Conservation (phyloP, 2,113 vertebrate genomes). For the Peucedramus taeniatus region DNA sequence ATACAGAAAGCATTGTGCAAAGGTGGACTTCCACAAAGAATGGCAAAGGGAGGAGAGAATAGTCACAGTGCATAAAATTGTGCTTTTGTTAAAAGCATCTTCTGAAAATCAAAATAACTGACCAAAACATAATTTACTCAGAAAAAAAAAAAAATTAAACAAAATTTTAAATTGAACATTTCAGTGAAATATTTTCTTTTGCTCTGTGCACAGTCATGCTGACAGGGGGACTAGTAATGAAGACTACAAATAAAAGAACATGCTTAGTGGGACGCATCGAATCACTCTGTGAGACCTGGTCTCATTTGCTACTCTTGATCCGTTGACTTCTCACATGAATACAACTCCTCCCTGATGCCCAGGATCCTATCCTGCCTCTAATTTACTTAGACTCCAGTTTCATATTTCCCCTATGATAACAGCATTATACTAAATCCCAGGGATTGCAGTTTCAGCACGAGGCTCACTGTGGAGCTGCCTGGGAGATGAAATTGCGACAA, state of each 20-base stretch:
- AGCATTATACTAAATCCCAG: neutral
- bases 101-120: neutral
- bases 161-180: neutral
- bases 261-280: fast-evolving
- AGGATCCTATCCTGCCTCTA: neutral
- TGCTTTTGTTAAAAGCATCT: neutral
- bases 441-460: neutral
- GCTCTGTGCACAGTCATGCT: neutral
- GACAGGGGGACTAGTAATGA: neutral
- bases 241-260: neutral
- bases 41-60: neutral
- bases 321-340: neutral
- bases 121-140: neutral
- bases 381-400: neutral
- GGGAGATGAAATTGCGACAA: neutral
- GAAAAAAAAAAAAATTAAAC: neutral
- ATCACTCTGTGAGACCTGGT: neutral
- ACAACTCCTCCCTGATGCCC: neutral
- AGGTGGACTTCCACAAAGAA: neutral
- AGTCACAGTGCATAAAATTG: neutral
- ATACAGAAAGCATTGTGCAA: neutral
- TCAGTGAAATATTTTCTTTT: neutral
- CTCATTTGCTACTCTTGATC: neutral
- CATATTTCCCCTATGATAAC: neutral
- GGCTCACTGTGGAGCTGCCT: neutral